Evolutionary conservation across 1,140 invertebrate genomes (phyloP).

Genomic region (Drosophila erecta): DNA sequence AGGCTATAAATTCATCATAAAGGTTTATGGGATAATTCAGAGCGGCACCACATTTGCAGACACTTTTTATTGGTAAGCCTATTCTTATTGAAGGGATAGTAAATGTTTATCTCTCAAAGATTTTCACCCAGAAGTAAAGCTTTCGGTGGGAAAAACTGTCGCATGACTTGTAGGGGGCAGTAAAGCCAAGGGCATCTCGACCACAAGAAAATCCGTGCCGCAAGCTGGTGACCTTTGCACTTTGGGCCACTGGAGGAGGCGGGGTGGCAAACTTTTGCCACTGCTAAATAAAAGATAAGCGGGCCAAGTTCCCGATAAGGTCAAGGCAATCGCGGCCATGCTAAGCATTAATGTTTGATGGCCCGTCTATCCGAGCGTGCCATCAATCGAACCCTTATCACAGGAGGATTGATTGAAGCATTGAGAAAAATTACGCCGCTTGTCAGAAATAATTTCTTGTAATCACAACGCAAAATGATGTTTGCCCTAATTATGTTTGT

Average conservation of each 20-base stretch:
- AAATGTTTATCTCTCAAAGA: background rate
- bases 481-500: background rate
- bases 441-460: constrained; percentile 6
- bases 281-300: constrained; percentile 58
- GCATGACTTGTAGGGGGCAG: constrained; percentile 27
- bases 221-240: constrained; percentile 49
- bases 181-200: constrained; percentile 9
- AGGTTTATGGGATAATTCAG: too few relatives aligned
- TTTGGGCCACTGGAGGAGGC: constrained; percentile 9
- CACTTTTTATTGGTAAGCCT: too few relatives aligned
- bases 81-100: too few relatives aligned
- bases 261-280: constrained; percentile 33
- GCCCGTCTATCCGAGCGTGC: constrained; percentile 28
- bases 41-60: too few relatives aligned
- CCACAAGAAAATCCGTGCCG: constrained; percentile 27
- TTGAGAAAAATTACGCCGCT: constrained; percentile 1
- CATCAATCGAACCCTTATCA: constrained; percentile 52
- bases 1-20: too few relatives aligned
- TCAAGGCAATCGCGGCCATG: constrained; percentile 49
- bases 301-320: constrained; percentile 45
- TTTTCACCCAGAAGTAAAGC: background rate
- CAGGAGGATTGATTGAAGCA: background rate
- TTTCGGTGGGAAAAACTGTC: constrained; percentile 30
- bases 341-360: constrained; percentile 60
- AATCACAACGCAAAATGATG: background rate